A percentile compares a stretch with the other conserved stretches of the same genome.
Evolutionary conservation across 2,888 invertebrate species (phyloP).

Genomic region (Nemoura dubitans): DNA sequence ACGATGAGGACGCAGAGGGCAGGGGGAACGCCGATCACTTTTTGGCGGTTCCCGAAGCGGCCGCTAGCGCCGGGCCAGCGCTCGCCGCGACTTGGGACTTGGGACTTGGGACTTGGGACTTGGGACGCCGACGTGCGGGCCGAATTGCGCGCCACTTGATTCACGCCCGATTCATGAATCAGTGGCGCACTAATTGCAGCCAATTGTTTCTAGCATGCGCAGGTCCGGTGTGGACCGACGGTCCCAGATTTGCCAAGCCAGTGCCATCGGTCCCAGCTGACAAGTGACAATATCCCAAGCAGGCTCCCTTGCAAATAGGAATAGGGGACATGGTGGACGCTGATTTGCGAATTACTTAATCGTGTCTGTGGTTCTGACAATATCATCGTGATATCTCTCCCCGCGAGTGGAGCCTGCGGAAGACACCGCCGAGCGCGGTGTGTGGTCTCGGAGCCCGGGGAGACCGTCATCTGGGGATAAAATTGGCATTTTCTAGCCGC

Average conservation of each 20-base stretch:
- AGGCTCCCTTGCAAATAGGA: not conserved
- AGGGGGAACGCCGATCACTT: no score
- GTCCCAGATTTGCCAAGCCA: not conserved
- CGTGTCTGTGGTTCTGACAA: not conserved
- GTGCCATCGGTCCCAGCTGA: not conserved
- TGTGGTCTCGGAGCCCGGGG: conserved; percentile 1
- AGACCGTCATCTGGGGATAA: not conserved
- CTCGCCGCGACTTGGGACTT: not conserved
- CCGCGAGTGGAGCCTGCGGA: not conserved
- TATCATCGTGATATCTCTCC: conserved; percentile 20
- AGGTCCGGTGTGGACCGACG: no score
- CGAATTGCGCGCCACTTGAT: not conserved
- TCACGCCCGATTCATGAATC: conserved; percentile 20
- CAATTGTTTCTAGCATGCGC: conserved; percentile 14
- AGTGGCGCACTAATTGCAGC: conserved; percentile 8
- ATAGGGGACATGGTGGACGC: not conserved
- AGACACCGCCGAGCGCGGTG: not conserved
- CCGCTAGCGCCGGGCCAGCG: not conserved
- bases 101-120: no score
- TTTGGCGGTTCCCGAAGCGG: not conserved
- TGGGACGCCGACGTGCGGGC: not conserved
- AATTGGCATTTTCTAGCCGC: conserved; percentile 2
- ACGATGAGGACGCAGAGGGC: no score
- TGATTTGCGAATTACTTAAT: not conserved
- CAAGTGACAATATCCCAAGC: not conserved